A percentile compares a stretch with the other conserved stretches of the same genome.
Evolutionary conservation across 2,888 invertebrate genomes (phyloP).

Genomic region (Zeuzera pyrina): DNA sequence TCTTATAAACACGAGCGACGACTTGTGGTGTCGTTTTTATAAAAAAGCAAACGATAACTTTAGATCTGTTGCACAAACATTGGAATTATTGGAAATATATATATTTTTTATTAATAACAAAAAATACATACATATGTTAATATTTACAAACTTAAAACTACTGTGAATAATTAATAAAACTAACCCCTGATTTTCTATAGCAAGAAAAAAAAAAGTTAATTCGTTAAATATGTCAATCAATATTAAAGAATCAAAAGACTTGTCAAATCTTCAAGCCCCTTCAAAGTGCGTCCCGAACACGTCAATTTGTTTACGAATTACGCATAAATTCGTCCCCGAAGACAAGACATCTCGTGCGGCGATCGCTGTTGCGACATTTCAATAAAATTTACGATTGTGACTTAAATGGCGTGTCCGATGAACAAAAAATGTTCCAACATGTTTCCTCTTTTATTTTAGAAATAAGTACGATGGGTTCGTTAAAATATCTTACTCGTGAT

Average conservation of each 20-base stretch:
- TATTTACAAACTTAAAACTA: too few species aligned
- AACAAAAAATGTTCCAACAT: conserved; percentile 60
- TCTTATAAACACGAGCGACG: conserved; percentile 43
- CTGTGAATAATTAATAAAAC: too few species aligned
- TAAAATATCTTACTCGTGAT: conserved; percentile 62
- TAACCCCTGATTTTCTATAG: too few species aligned
- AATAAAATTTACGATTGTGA: conserved; percentile 73
- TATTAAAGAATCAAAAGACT: conserved; percentile 45
- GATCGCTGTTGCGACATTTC: conserved; percentile 70
- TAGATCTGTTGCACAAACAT: conserved; percentile 27
- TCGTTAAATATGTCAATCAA: too few species aligned
- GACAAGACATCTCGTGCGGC: conserved; percentile 68
- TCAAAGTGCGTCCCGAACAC: conserved; percentile 56
- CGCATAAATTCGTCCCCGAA: conserved; percentile 70
- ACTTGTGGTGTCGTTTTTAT: conserved; percentile 58
- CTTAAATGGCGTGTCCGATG: conserved; percentile 67
- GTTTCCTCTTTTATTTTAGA: conserved; percentile 64
- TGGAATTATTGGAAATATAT: too few species aligned
- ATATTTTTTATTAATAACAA: too few species aligned
- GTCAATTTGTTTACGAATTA: conserved; percentile 73
- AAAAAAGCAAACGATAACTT: conserved; percentile 47
- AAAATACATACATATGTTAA: too few species aligned
- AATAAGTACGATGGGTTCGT: conserved; percentile 58
- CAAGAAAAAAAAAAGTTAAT: too few species aligned
- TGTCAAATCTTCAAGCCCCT: conserved; percentile 60